phyloP scores from a whole-genome alignment of 2,888 invertebrate genomes.

The Patella caerulea region DNA sequence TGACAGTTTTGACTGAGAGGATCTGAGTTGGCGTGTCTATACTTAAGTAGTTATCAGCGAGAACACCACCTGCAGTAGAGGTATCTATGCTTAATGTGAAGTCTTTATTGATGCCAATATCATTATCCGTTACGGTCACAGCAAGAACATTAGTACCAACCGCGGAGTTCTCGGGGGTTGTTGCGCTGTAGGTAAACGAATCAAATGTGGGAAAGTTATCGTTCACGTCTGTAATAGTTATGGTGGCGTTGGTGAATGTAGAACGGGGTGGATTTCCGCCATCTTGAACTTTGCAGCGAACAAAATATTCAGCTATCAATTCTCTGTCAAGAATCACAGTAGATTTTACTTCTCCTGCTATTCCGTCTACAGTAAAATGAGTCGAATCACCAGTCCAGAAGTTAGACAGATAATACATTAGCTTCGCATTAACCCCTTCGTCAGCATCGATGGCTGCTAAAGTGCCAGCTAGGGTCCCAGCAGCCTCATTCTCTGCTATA shows the following conservation, averaged over 20 bases:
- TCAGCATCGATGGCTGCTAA: conserved; percentile 56
- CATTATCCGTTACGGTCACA: conserved; percentile 50
- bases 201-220: conserved; percentile 59
- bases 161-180: conserved; percentile 47
- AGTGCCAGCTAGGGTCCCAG: conserved; percentile 41
- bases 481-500: conserved; percentile 52
- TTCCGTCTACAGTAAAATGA: conserved; percentile 42
- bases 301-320: conserved; percentile 39
- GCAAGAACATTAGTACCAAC: conserved; percentile 46
- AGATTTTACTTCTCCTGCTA: conserved; percentile 44
- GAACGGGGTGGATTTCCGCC: conserved; percentile 45
- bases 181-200: conserved; percentile 39
- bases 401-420: conserved; percentile 38
- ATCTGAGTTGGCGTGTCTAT: conserved; percentile 42
- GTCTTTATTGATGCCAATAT: conserved; percentile 49
- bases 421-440: conserved; percentile 46
- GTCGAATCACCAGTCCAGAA: conserved; percentile 40
- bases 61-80: conserved; percentile 36
- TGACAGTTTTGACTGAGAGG: conserved; percentile 42
- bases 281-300: conserved; percentile 51
- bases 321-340: conserved; percentile 48
- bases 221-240: conserved; percentile 56
- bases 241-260: conserved; percentile 46
- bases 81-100: conserved; percentile 52
- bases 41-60: conserved; percentile 42